Evolutionary conservation across 2,113 vertebrate genomes (phyloP), one percentile per base, ranked within the genome.

Genomic region (Cyprinus carpio): DNA sequence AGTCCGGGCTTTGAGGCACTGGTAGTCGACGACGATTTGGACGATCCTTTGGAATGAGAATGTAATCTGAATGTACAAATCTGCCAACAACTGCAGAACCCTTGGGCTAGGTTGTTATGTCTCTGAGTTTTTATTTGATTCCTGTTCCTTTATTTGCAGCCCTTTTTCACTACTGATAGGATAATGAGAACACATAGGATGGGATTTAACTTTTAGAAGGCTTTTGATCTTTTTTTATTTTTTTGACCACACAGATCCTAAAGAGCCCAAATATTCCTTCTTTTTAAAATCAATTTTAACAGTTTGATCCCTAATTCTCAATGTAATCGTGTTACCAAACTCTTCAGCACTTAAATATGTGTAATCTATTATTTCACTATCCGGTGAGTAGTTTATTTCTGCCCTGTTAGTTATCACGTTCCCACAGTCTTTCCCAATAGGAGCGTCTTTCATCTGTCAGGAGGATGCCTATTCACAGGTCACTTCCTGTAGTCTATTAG

Each of bases 21-120:
- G 91, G 96, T 95, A n/a, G 94, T 95, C 85, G 96, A 97, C 0
- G 96, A 97, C 0, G 95, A 97, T 92, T 72, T 97, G 91, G 96
- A 96, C 89, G 94, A 93, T 87, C 95, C 96, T 0, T 95, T 95
- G 0, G 95, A 97, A 91, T 97, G 95, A 91, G 0, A 1, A 89
- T 6, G 79, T 37, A 69, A 80, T 31, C 25, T 34, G 79, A 0
- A 18, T 1, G 81, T 2, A 0, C 80, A 82, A 15, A 23, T 87
- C 82, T 90, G 88, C 91, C 88, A 75, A 88, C 77, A 69, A 82
- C 51, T 78, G 88, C 90, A 85, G 40, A 87, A 93, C 91, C 91
- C 92, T 92, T 94, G 96, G 94, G 94, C 94, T 95, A 91, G 92
- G 94, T 93, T 87, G 90, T 93, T 91, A 87, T 86, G 58, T 86